These are phyloP conservation scores for Spinibarbus caldwelli DNA, from an alignment of 2,797 vertebrate genomes.

Conservation along the genomic window DNA sequence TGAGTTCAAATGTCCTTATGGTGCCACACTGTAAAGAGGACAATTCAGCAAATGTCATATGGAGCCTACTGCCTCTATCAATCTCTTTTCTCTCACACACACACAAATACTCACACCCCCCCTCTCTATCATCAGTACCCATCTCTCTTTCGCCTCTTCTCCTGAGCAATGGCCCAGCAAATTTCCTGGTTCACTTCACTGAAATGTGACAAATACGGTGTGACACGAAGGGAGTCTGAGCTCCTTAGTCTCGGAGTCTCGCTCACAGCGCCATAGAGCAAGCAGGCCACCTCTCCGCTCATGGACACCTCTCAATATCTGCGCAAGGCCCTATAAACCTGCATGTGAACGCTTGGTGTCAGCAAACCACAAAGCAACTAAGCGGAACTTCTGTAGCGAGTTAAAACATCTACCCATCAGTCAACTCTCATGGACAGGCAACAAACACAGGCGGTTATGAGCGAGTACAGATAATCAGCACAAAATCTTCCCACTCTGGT, in stretches of 20 bases:
- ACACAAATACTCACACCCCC: slow-evolving; percentile 28
- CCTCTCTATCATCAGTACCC: slow-evolving; percentile 54
- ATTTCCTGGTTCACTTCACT: slow-evolving; percentile 69
- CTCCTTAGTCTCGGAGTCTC: slow-evolving; percentile 50
- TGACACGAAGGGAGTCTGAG: slow-evolving; percentile 59
- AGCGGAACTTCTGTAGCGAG: slow-evolving; percentile 52
- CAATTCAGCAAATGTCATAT: slow-evolving; percentile 52
- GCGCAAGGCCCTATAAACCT: slow-evolving; percentile 40
- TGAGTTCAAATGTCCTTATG: slow-evolving; percentile 37
- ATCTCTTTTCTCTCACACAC: slow-evolving; percentile 34
- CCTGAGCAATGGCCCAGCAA: slow-evolving; percentile 62
- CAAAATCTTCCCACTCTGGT: slow-evolving; percentile 12
- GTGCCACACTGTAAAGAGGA: slow-evolving; percentile 49
- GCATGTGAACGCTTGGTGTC: slow-evolving; percentile 49
- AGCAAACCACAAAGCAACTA: slow-evolving; percentile 60
- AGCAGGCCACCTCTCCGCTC: slow-evolving; percentile 42
- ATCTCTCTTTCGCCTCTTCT: slow-evolving; percentile 64
- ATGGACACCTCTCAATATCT: slow-evolving; percentile 57
- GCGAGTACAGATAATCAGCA: background rate
- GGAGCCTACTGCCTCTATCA: slow-evolving; percentile 45
- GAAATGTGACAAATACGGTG: slow-evolving; percentile 67
- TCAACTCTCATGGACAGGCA: slow-evolving; percentile 40
- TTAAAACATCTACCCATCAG: slow-evolving; percentile 56
- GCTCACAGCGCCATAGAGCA: slow-evolving; percentile 54
- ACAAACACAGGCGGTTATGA: slow-evolving; percentile 25